Evolutionary conservation across 2,888 invertebrate genomes (phyloP), one percentile per base, ranked within the genome.

Genomic region (Prosapia bicincta): DNA sequence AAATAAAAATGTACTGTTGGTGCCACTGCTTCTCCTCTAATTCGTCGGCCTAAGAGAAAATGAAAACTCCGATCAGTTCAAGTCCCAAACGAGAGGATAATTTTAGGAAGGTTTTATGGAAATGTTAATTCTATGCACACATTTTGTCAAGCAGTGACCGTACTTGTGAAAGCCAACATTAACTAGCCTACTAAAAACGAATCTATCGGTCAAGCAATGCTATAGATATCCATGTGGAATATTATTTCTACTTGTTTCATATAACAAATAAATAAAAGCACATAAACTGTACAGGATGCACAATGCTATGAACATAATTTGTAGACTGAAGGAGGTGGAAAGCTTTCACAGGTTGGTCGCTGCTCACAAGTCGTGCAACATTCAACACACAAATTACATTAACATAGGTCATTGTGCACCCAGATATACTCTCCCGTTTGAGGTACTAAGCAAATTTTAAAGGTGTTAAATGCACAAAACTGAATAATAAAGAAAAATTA

Each of bases 281-380:
- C 72, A 67, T 28, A 20, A 71, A 68, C 25, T 67, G 71, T 65
- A 32, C 32, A 54, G 74, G 69, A 76, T 78, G 79, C 79, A 79
- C 79, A 79, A 79, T 78, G 78, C 76, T 78, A 72, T 69, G 74
- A 76, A 38, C 15, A 72, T 72, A 77, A 76, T 76, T 77, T 76
- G 77, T 66, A 72, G 54, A 76, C 70, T 75, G 54, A 74, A 71
- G 73, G 71, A 78, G 75, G 77, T 78, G 75, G 76, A 77, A 79
- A 80, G 80, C 80, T 80, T 80, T 80, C 80, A 80, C 80, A 80
- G 79, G 78, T 71, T 74, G 80, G 80, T 79, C 80, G 78, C 78
- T 78, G 80, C 80, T 80, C 77, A 76, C 54, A 38, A 20, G 30
- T 38, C 54, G 72, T 76, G 74, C 76, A 71, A 76, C 73, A 72